phyloP scores from a whole-genome alignment of 2,113 vertebrate genomes.

The Heterotilapia buettikoferi region DNA sequence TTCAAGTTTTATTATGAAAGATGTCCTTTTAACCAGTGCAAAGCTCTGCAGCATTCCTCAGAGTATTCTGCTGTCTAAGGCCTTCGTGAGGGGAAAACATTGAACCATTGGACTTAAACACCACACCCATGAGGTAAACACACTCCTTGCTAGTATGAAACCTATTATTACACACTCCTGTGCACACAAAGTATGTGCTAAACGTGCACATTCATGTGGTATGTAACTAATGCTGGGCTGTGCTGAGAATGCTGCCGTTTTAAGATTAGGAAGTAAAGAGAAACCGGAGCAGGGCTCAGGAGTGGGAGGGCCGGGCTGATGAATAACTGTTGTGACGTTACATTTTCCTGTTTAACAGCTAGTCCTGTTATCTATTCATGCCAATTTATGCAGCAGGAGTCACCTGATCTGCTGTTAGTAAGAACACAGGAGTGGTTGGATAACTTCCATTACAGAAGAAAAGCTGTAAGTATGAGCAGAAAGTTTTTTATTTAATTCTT shows the following conservation, averaged over 20 bases:
- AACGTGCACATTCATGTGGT: background rate
- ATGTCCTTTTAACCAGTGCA: background rate
- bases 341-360: slow-evolving; percentile 18
- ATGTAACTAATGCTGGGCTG: background rate
- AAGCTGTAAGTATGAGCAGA: slow-evolving; percentile 14
- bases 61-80: background rate
- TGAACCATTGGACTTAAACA: slow-evolving; percentile 3
- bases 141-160: background rate
- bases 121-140: slow-evolving; percentile 27
- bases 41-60: background rate
- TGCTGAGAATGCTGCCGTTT: background rate
- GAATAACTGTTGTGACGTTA: slow-evolving; percentile 38
- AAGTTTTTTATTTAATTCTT: background rate
- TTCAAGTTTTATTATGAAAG: background rate
- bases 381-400: background rate
- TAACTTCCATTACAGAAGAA: background rate
- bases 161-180: background rate
- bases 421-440: background rate
- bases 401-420: background rate
- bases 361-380: background rate
- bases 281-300: background rate
- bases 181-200: background rate
- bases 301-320: background rate
- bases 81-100: background rate
- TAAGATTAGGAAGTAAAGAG: background rate